phyloP scores from a whole-genome alignment of 2,113 vertebrate genomes.

The Patagioenas fasciata region DNA sequence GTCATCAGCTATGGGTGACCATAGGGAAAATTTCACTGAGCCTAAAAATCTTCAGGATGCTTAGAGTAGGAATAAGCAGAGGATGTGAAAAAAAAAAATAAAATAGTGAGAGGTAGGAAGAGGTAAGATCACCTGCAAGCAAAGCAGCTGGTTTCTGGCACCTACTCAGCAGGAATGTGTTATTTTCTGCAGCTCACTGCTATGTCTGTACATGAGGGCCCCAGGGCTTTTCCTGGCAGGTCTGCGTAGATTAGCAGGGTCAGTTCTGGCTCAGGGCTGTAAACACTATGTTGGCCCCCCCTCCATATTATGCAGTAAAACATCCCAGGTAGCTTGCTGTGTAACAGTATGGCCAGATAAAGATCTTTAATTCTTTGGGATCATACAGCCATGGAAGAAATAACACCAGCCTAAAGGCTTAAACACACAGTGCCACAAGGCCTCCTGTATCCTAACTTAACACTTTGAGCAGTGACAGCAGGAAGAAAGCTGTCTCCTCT shows the following conservation, averaged over 20 bases:
- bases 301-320: neutral
- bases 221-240: neutral
- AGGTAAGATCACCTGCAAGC: neutral
- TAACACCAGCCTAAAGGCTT: neutral
- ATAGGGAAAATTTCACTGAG: neutral
- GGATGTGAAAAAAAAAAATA: neutral
- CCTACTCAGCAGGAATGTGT: neutral
- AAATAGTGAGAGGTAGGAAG: neutral
- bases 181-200: neutral
- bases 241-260: neutral
- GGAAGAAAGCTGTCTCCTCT: neutral
- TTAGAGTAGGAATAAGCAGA: neutral
- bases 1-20: neutral
- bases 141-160: neutral
- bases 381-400: neutral
- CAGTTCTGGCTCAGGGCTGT: conserved; percentile 1
- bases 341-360: neutral
- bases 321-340: neutral
- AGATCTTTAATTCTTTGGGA: neutral
- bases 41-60: neutral
- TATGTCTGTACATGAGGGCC: neutral
- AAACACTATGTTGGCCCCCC: neutral
- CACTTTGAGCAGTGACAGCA: neutral
- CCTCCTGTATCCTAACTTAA: neutral
- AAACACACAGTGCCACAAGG: neutral